A percentile compares a stretch with the other conserved stretches of the same genome.
Evolutionary conservation across 2,113 vertebrate species (phyloP).

Genomic region (Sebastes fasciatus): DNA sequence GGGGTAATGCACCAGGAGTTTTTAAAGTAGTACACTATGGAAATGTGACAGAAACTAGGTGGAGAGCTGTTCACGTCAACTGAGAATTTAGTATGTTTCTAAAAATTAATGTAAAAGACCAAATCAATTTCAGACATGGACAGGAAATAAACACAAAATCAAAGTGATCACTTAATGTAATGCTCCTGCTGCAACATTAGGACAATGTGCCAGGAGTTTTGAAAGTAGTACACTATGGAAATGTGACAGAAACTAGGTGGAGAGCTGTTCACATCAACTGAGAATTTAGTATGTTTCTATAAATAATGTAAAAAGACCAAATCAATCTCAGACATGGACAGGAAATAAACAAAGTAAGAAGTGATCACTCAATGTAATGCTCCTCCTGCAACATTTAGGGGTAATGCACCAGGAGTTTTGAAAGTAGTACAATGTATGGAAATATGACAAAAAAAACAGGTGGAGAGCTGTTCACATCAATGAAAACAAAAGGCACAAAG

Average conservation of each 20-base stretch:
- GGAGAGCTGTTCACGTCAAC: no score
- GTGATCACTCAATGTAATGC: no score
- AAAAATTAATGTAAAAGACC: no score
- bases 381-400: background rate
- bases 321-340: no score
- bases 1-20: background rate
- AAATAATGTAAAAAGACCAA: no score
- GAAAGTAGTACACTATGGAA: constrained; percentile 1
- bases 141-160: no score
- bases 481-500: constrained; percentile 16
- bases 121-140: no score
- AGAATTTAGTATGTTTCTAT: no score
- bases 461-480: background rate
- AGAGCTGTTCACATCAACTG: no score
- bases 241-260: background rate
- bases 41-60: background rate
- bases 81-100: no score
- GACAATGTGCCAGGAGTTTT: background rate
- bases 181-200: background rate
- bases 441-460: constrained; percentile 2
- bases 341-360: no score
- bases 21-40: background rate
- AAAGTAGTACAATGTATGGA: constrained; percentile 7
- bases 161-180: no score
- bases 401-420: background rate